A percentile compares a stretch with the other conserved stretches of the same genome.
These are phyloP conservation scores for Ditylenchus dipsaci DNA, from an alignment of 1,140 invertebrate species.

Conservation along the genomic window DNA sequence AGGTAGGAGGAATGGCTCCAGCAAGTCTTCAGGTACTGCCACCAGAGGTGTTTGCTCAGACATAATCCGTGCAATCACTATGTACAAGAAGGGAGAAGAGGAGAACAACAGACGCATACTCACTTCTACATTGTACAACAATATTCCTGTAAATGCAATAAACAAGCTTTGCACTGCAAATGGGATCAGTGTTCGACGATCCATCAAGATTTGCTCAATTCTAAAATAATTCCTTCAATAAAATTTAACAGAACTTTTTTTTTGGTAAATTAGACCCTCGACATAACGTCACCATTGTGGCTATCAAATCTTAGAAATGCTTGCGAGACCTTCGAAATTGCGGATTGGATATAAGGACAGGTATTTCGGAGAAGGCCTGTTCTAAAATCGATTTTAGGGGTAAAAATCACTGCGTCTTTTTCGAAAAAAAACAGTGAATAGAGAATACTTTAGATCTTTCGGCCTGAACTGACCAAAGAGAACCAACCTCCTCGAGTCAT, in stretches of 20 bases:
- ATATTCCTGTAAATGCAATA: constrained; percentile 30
- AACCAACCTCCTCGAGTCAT: background rate
- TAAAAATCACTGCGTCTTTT: no score
- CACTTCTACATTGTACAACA: constrained; percentile 46
- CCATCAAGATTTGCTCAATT: constrained; percentile 29
- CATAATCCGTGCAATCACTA: constrained; percentile 40
- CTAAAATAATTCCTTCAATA: constrained; percentile 3
- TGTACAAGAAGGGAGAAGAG: constrained; percentile 45
- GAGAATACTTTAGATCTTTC: no score
- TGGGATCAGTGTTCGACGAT: constrained; percentile 30
- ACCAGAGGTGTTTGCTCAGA: constrained; percentile 37
- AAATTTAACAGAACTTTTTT: background rate
- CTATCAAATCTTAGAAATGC: no score
- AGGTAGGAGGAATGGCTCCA: constrained; percentile 37
- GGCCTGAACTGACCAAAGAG: background rate
- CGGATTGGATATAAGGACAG: no score
- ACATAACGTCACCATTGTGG: no score
- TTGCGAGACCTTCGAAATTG: no score
- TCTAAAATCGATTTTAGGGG: no score
- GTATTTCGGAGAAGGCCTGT: no score
- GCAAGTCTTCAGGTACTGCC: constrained; percentile 32
- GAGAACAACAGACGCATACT: constrained; percentile 35
- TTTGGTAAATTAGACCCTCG: no score
- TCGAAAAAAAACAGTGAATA: no score
- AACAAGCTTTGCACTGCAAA: constrained; percentile 40